These are phyloP conservation scores for Abscondita cerata DNA, from an alignment of 2,888 invertebrate genomes.

Conservation along the genomic window DNA sequence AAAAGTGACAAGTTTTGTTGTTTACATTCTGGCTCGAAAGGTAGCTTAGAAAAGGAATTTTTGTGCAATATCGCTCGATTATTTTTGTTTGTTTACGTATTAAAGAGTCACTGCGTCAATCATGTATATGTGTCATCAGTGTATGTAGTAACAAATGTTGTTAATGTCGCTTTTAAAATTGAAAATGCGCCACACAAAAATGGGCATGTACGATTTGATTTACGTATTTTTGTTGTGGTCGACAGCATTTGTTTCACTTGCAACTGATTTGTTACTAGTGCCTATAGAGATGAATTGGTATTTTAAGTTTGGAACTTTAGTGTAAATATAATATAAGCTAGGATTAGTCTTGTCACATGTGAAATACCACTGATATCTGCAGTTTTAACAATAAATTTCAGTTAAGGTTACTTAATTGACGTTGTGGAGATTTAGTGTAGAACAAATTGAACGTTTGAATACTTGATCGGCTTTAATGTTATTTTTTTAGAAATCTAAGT, in stretches of 20 bases:
- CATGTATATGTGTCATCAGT: constrained; percentile 21
- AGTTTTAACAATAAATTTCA: constrained; percentile 14
- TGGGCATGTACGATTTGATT: background rate
- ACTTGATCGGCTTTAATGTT: constrained; percentile 21
- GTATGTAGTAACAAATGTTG: constrained; percentile 35
- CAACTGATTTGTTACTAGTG: constrained; percentile 51
- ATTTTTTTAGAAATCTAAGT: constrained; percentile 28
- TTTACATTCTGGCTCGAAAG: background rate
- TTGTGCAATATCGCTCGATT: constrained; percentile 12
- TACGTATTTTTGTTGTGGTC: constrained; percentile 17
- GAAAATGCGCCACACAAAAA: constrained; percentile 3
- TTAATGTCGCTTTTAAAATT: constrained; percentile 26
- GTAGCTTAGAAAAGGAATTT: background rate
- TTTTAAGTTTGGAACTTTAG: constrained; percentile 52
- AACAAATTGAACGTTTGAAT: constrained; percentile 18
- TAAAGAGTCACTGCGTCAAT: background rate
- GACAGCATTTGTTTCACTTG: constrained; percentile 37
- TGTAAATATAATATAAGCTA: constrained; percentile 49
- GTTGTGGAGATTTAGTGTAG: constrained; percentile 33
- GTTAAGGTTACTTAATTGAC: constrained; percentile 29
- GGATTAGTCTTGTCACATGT: constrained; percentile 42
- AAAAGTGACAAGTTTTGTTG: background rate
- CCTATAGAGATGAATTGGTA: constrained; percentile 54
- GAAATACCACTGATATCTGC: constrained; percentile 14
- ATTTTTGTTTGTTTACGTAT: background rate